Conservation (phyloP, 1,140 invertebrate species). For the Tetramorium parvispinum region DNA sequence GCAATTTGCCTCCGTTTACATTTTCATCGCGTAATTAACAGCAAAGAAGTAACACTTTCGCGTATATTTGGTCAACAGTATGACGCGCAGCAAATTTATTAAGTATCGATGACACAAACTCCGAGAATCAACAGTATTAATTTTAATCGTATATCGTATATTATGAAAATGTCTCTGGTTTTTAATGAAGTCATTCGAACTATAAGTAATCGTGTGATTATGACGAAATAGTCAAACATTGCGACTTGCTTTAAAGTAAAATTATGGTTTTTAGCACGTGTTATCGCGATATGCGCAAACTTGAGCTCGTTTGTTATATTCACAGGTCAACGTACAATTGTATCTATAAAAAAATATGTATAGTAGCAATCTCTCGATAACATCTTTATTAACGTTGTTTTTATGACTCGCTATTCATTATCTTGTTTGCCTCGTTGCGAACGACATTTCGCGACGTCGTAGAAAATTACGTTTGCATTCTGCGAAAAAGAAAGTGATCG, state of each 20-base stretch:
- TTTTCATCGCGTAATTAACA: background rate
- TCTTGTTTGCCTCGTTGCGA: background rate
- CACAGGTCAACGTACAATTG: background rate
- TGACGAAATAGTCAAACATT: background rate
- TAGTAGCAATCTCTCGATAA: conserved; percentile 1
- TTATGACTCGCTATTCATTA: background rate
- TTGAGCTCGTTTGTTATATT: background rate
- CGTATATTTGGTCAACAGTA: background rate
- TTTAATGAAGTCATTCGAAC: background rate
- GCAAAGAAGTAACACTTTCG: background rate
- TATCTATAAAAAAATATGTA: background rate
- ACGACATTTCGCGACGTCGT: background rate
- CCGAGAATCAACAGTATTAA: background rate
- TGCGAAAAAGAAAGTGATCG: background rate
- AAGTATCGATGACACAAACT: background rate
- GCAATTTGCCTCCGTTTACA: background rate
- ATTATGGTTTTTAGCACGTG: background rate
- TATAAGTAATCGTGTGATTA: background rate
- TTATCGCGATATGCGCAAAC: background rate
- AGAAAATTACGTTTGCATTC: background rate
- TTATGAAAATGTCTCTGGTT: background rate
- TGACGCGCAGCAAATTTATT: background rate
- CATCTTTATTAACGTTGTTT: background rate
- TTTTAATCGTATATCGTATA: background rate
- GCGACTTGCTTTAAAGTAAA: background rate